Base-by-base conservation (phyloP, 2,888 invertebrate species). In the Pyrochroa serraticornis region DNA sequence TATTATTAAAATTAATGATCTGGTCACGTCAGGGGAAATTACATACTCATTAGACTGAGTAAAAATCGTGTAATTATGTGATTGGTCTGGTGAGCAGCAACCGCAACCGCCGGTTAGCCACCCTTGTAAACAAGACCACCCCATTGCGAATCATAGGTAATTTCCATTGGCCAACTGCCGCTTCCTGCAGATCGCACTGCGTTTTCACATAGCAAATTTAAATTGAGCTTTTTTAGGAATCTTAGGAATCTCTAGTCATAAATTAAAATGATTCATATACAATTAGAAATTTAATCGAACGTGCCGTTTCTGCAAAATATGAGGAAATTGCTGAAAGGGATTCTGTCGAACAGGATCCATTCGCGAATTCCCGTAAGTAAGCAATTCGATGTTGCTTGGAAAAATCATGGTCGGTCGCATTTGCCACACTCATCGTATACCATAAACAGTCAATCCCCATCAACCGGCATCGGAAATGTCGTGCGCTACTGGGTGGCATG, bases 401-500 rank as follows among this genome's bases (percentile, higher is more conserved):
- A 31, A 39, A 49, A 31, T 43, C 10, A 10, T 43, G 42, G 10
- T 34, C 38, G 48, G 22, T 45, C 45, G 37, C 22, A 47, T 47
- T 47, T 30, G 38, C 13, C 35, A 47, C 35, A 47, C 30, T 6
- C 54, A 60, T 60, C 58, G 64, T 68, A 58, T 48, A 48, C 66
- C 63, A 61, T 67, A 67, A 64, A 67, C 54, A 58, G 63, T n/a
- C 50, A 44, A 38, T 59, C 57, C 60, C 52, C 62, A 65, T 65
- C 65, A 63, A 56, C 51, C 54, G 38, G 56, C 58, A 68, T 63
- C 63, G 68, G 62, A 67, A 65, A 69, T 71, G 69, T 74, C 75
- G 75, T 75, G 73, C 70, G 75, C 75, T 75, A 75, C 75, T 75
- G 75, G 75, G 75, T 75, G 75, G 75, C 47, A 74, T 72, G 48